Evolutionary conservation across 2,113 vertebrate genomes (phyloP), one percentile per base, ranked within the genome.

Genomic region (Ctenomys sociabilis): DNA sequence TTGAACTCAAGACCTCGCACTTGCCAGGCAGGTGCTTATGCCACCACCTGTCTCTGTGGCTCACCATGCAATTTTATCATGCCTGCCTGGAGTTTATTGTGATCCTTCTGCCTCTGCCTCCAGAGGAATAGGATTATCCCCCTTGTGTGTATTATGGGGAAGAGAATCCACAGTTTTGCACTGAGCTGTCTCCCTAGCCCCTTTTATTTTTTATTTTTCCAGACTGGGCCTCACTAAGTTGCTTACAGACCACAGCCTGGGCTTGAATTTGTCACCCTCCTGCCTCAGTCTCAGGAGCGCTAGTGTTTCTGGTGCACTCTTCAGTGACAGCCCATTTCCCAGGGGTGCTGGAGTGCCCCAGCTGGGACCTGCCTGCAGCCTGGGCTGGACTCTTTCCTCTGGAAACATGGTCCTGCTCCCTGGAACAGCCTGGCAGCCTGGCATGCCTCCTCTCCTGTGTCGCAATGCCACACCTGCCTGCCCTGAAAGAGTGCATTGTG

Each of bases 401-500:
- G 93, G 78, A 93, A 90, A 91, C 1, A 8, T 7, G 17, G 91
- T 95, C 77, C 66, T 94, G 82, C 77, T 59, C 92, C 82, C 88
- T 75, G 63, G 91, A 80, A 13, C 57, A 80, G 89, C 86, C 85
- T 66, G 9, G 7, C 54, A 4, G 78, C 16, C 3, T 26, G 68
- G 75, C 68, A n/a, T 43, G 91, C 63, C 40, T 92, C 94, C 80
- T 64, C 72, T 59, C 85, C 43, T 40, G 7, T 98, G 97, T 97
- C 22, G 96, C 95, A 97, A 97, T 0, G 19, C 12, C 95, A 43
- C 98, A 98, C 98, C 98, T 98, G 98, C 98, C 98, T 88, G 83
- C 91, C 21, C 11, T 98, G 97, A 98, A 99, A 98, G 98, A 95
- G 57, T 28, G 73, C 94, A 97, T 98, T 98, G 98, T 99, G 96